A percentile compares a stretch with the other conserved stretches of the same genome.
phyloP scores from a whole-genome alignment of 2,113 vertebrate species.

The Mastomys coucha region DNA sequence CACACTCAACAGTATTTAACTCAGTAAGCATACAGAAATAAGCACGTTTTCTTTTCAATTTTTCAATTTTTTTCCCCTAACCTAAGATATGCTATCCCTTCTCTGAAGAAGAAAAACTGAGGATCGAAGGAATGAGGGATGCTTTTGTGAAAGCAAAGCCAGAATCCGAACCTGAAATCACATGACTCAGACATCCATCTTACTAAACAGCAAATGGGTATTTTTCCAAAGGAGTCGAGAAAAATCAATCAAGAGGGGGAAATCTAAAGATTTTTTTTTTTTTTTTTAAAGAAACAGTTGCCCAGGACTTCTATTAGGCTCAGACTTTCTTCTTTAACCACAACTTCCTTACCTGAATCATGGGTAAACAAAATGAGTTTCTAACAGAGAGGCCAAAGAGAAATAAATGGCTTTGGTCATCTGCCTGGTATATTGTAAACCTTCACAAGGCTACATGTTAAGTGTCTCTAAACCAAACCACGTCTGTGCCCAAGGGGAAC shows the following conservation, averaged over 20 bases:
- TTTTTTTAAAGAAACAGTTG: neutral
- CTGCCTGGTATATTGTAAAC: neutral
- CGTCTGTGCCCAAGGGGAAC: neutral
- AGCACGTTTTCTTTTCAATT: neutral
- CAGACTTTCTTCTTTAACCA: constrained; percentile 15
- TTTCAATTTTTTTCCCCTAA: neutral
- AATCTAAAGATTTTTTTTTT: neutral
- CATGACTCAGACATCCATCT: neutral
- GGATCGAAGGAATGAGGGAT: neutral
- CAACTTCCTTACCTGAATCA: neutral
- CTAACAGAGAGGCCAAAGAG: neutral
- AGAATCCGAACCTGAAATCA: neutral
- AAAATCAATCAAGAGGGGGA: constrained; percentile 2
- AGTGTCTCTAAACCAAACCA: neutral
- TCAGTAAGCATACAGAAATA: neutral
- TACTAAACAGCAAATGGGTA: neutral
- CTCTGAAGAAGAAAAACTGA: neutral
- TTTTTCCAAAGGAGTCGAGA: neutral
- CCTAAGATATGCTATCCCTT: neutral
- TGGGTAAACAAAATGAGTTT: neutral
- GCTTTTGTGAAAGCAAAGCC: neutral
- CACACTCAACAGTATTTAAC: neutral
- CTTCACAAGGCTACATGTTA: neutral
- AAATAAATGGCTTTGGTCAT: constrained; percentile 4
- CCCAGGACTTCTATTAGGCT: neutral